Base-by-base conservation (phyloP, 1,140 invertebrate species). In the Drosophila quadrilineata region DNA sequence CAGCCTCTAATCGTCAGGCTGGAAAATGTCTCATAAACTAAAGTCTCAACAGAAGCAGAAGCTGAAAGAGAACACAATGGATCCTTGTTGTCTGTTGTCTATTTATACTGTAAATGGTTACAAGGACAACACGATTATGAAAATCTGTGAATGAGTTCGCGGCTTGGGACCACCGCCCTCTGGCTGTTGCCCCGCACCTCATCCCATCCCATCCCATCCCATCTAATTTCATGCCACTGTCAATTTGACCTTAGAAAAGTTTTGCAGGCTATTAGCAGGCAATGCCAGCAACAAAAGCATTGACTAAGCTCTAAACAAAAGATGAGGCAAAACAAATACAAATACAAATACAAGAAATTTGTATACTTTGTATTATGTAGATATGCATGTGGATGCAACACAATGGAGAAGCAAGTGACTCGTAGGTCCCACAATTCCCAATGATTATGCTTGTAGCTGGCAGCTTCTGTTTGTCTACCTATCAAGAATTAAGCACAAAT, bases 61-160 rank as follows among this genome's bases (percentile, higher is more conserved):
- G n/a, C n/a, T n/a, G n/a, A n/a, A 21, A 26, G 56, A 60, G 29
- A 59, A 36, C 38, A 45, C 57, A 45, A 19, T 36, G 45, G 28
- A 58, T 60, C 26, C 43, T 63, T 60, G 52, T 50, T 50, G 36
- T 16, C 9, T 36, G 57, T n/a, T n/a, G 49, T 50, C 36, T 57
- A 64, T 71, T 69, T 82, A 67, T 41, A 54, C 28, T 60, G 33
- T 65, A 73, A 79, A 76, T 58, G 72, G 72, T 72, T 84, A 80
- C 76, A 76, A 80, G 76, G 77, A 80, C 72, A 72, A 75, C 54
- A 43, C 58, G 72, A 76, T 80, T 84, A 80, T 65, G 40, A 36
- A 40, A 71, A 53, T 63, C 59, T 50, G 69, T 79, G 56, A 71
- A 75, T 49, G 66, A 40, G 35, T 79, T 40, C 21, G 54, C 65